phyloP scores from a whole-genome alignment of 2,113 vertebrate genomes.

The Pleuronectes platessa region DNA sequence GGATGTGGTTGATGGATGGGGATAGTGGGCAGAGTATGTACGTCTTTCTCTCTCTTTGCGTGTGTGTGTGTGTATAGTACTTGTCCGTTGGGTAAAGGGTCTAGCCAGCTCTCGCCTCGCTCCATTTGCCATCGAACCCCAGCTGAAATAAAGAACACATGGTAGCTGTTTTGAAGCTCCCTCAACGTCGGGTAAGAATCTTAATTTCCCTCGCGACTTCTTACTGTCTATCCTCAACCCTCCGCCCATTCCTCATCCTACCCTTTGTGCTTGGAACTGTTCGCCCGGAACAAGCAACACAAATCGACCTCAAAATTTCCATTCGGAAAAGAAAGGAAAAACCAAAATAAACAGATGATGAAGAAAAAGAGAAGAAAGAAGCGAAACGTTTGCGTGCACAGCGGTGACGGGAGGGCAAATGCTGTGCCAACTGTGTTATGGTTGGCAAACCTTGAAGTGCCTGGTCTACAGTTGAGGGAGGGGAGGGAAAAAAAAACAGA shows the following conservation, averaged over 20 bases:
- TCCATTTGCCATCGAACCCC: slow-evolving; percentile 80
- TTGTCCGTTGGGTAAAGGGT: slow-evolving; percentile 37
- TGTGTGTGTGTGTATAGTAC: slow-evolving; percentile 37
- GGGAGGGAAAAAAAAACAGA: slow-evolving; percentile 42
- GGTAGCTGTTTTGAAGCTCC: slow-evolving; percentile 70
- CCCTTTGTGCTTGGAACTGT: slow-evolving; percentile 70
- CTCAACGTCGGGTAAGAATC: slow-evolving; percentile 57
- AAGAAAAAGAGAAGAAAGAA: slow-evolving; percentile 71
- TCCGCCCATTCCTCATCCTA: slow-evolving; percentile 47
- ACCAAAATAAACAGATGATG: slow-evolving; percentile 78
- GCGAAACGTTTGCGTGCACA: slow-evolving; percentile 68
- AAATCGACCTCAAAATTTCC: slow-evolving; percentile 82
- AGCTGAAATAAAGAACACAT: slow-evolving; percentile 81
- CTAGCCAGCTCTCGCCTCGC: slow-evolving; percentile 70
- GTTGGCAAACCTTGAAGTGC: slow-evolving; percentile 80
- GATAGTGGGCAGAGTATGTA: slow-evolving; percentile 44
- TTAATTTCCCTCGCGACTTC: slow-evolving; percentile 60
- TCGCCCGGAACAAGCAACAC: slow-evolving; percentile 77
- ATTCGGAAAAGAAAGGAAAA: slow-evolving; percentile 77
- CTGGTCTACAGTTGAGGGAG: slow-evolving; percentile 64
- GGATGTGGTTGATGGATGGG: slow-evolving; percentile 62
- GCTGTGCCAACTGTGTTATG: slow-evolving; percentile 79
- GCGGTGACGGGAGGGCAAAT: slow-evolving; percentile 59
- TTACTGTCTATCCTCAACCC: slow-evolving; percentile 58
- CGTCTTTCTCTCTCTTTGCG: slow-evolving; percentile 47